Evolutionary conservation across 37 sponge, comb jelly and placozoan species (phyloP).

Genomic region (Beroe ovata): DNA sequence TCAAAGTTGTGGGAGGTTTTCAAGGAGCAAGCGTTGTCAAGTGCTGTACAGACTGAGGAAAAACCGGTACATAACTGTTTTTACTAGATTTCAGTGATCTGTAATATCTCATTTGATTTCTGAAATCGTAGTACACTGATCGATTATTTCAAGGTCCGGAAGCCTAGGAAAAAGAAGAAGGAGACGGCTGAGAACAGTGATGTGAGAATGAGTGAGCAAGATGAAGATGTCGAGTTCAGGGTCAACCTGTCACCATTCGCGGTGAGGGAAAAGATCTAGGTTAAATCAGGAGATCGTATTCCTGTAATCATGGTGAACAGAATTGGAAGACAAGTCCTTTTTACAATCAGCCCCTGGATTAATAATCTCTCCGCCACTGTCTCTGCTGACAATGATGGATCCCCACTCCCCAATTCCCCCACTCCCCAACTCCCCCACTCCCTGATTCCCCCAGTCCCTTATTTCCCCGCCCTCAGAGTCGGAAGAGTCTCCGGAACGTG

Average conservation of each 20-base stretch:
- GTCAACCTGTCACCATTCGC: background rate
- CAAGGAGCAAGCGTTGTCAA: background rate
- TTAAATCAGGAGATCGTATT: too few species aligned
- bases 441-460: background rate
- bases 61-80: too few species aligned
- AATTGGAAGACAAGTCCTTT: too few species aligned
- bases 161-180: background rate
- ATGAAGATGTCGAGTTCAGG: background rate
- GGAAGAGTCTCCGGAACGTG: conserved; percentile 39
- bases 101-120: too few species aligned
- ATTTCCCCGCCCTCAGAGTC: conserved; percentile 37
- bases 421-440: background rate
- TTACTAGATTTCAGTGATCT: too few species aligned
- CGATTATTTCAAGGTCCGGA: too few species aligned
- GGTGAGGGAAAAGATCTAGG: too few species aligned
- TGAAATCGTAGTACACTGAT: too few species aligned
- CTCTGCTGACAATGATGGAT: background rate
- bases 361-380: background rate
- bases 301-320: too few species aligned
- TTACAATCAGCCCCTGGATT: conserved; percentile 4
- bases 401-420: background rate
- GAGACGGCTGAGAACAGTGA: background rate
- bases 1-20: conserved; percentile 13
- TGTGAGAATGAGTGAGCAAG: background rate
- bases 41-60: background rate